Conservation (phyloP, 92 coral and sea anemone genomes). For the Actinernus sp. region DNA sequence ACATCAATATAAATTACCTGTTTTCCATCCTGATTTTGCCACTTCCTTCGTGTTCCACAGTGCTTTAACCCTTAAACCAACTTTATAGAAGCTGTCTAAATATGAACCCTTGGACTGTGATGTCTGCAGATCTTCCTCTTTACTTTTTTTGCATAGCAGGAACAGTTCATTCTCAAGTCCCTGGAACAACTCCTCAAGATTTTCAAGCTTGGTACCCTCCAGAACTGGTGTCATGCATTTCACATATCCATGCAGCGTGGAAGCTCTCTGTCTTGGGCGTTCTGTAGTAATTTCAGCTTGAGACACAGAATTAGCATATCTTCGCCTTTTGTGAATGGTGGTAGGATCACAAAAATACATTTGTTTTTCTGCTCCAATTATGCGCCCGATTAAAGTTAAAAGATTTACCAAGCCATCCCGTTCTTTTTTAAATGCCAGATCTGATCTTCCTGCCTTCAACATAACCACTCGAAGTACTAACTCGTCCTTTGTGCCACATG, state of each 20-base stretch:
- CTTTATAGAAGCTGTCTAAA: too few species aligned
- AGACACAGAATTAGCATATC: slow-evolving; percentile 13
- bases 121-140: slow-evolving; percentile 37
- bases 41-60: too few species aligned
- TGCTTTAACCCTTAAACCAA: too few species aligned
- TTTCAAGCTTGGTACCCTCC: slow-evolving; percentile 19
- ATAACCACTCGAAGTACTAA: slow-evolving; percentile 26
- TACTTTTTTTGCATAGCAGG: too few species aligned
- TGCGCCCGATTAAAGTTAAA: too few species aligned
- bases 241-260: slow-evolving; percentile 11
- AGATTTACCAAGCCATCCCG: slow-evolving; percentile 36
- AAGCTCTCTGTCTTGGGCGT: slow-evolving; percentile 65
- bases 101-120: slow-evolving; percentile 52
- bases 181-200: slow-evolving; percentile 26
- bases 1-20: too few species aligned
- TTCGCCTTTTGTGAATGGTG: slow-evolving; percentile 13
- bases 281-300: too few species aligned
- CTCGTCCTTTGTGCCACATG: too few species aligned
- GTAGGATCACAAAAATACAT: slow-evolving; percentile 27
- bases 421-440: slow-evolving; percentile 51
- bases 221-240: slow-evolving; percentile 25
- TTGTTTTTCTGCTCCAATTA: too few species aligned
- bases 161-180: slow-evolving; percentile 25
- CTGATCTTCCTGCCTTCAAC: slow-evolving; percentile 27
- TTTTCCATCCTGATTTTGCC: too few species aligned